Conservation (phyloP, 2,113 vertebrate genomes). For the Chaetura pelagica region DNA sequence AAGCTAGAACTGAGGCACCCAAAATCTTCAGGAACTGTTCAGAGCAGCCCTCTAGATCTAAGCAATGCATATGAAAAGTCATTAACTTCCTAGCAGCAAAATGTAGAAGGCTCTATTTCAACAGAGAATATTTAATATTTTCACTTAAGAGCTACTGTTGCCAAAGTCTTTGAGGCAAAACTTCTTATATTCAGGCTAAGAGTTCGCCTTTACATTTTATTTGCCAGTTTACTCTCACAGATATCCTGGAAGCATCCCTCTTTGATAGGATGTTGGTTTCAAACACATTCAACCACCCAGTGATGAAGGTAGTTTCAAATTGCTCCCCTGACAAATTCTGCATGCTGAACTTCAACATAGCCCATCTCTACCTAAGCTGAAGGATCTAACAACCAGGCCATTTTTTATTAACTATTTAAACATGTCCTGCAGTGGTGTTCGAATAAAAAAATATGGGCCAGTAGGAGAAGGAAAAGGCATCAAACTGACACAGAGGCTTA, state of each 20-base stretch:
- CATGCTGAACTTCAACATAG: neutral
- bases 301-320: neutral
- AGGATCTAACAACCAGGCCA: neutral
- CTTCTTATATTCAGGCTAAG: neutral
- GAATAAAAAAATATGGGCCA: neutral
- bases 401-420: neutral
- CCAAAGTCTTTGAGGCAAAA: neutral
- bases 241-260: neutral
- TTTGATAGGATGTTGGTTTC: neutral
- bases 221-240: neutral
- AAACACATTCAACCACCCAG: neutral
- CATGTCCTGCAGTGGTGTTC: neutral
- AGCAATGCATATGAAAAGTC: neutral
- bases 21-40: neutral
- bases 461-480: neutral
- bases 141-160: neutral
- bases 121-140: neutral
- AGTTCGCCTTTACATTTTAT: neutral
- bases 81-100: neutral
- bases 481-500: neutral
- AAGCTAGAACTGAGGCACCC: neutral
- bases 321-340: neutral
- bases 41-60: neutral
- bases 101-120: neutral
- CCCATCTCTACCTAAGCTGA: neutral